Evolutionary conservation across 53 echinoderm and acorn worm species (phyloP), one percentile per base, ranked within the genome.

Genomic region (Mesocentrotus franciscanus): DNA sequence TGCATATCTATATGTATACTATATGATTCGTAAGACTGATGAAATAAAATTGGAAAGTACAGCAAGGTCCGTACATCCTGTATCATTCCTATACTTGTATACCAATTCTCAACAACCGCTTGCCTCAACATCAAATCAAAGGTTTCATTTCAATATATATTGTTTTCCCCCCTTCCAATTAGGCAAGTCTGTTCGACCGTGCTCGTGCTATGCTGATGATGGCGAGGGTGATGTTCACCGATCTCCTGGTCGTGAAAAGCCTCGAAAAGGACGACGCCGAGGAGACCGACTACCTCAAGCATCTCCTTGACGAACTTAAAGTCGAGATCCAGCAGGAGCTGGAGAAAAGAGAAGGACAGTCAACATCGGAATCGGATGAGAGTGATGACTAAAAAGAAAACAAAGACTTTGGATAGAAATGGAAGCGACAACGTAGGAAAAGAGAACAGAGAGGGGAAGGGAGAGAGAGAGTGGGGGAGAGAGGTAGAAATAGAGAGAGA

Each of bases 141-240:
- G 2, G 49, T 49, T 49, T 6, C 49, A 11, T 39, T 6, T 42
- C 8, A 39, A 17, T 39, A 9, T 20, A 81, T 39, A 22, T 42
- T 81, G 39, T 81, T 22, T 18, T 18, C 39, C 81, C 35, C 7
- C 39, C 9, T 4, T 75, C 56, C 59, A 2, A 9, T 4, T 2
- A 98, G 98, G 98, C 98, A 16, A 96, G 90, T 60, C 94, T 97
- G 13, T 97, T 96, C 42, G 97, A 97, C 78, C 97, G 97, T 62
- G 98, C 98, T 29, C 96, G 96, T 24, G 98, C 97, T 11, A 96
- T 97, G 96, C 95, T 98, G 78, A 98, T 98, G 98, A 97, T 98
- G 97, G 96, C 97, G 14, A 92, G 97, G 49, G 98, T 98, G 35
- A 96, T 98, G 98, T 98, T 97, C 95, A 98, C 97, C 3, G 98